Base-by-base conservation (phyloP, 2,113 vertebrate genomes). In the Otis tarda region DNA sequence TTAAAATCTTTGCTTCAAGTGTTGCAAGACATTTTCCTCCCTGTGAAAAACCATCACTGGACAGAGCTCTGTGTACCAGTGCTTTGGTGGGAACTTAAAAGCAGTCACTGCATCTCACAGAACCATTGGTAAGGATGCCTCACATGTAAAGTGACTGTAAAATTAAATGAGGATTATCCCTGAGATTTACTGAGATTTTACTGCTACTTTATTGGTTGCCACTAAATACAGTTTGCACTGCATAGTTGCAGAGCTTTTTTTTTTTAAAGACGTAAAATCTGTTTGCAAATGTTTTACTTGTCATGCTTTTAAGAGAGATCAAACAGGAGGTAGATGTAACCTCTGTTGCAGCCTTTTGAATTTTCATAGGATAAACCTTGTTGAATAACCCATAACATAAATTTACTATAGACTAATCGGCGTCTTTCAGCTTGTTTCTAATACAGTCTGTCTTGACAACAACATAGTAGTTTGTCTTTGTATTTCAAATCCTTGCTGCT, bases 401-500 rank as follows among this genome's bases (percentile, higher is more conserved):
- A 59, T 59, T 63, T 79, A 33, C 10, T 39, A 7, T 16, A 43
- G 45, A 65, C 12, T 81, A 45, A 53, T n/a, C 4, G 23, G 30
- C 53, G 69, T 41, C n/a, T 75, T 33, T 53, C 37, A 57, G 14
- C 14, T 57, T 47, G 50, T 35, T 60, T 8, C 25, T 81, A 52
- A 24, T 11, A 37, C 7, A 49, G 30, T 23, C 49, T 64, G 30
- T 81, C 33, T 65, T 75, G 63, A 52, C 21, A 79, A 52, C 19
- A 86, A 52, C 43, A 33, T 14, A 30, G 37, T 14, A 27, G 33
- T 31, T 63, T 0, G 0, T n/a, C 43, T 68, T 68, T 0, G 0
- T n/a, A 49, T 68, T 68, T 85, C 49, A 75, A 63, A 69, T 30
- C 37, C 23, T 37, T 68, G 19, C 16, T 68, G 30, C 27, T 80